A percentile compares a stretch with the other conserved stretches of the same genome.
Conservation (phyloP, 2,797 vertebrate species). For the Psittacula echo region DNA sequence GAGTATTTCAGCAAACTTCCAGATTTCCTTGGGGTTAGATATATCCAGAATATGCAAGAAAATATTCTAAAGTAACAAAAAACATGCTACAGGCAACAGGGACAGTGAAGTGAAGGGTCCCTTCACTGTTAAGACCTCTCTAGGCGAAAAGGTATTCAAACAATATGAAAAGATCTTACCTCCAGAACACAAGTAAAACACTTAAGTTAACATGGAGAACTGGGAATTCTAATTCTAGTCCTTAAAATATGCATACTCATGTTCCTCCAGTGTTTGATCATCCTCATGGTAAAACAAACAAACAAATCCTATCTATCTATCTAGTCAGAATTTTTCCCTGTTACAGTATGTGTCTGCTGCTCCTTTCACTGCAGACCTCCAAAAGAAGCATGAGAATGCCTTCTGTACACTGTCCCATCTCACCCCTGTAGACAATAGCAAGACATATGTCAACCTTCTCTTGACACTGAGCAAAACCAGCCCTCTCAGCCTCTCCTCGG, state of each 20-base stretch:
- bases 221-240: neutral
- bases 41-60: constrained; percentile 86
- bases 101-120: neutral
- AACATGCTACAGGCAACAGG: neutral
- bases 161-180: neutral
- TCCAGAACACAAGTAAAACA: neutral
- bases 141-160: neutral
- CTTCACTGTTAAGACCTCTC: neutral
- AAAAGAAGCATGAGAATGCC: neutral
- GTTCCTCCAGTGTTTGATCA: neutral
- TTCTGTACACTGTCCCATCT: neutral
- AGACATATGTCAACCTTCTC: neutral
- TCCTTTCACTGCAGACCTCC: neutral
- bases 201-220: neutral
- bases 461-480: neutral
- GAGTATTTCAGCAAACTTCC: constrained; percentile 86
- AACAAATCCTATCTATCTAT: neutral
- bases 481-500: neutral
- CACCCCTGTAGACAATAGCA: neutral
- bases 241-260: neutral
- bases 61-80: constrained; percentile 75
- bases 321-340: neutral
- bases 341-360: neutral
- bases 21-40: constrained; percentile 83
- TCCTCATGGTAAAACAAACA: neutral